Conservation (phyloP, 2,797 vertebrate species). For the Propithecus perrieri region DNA sequence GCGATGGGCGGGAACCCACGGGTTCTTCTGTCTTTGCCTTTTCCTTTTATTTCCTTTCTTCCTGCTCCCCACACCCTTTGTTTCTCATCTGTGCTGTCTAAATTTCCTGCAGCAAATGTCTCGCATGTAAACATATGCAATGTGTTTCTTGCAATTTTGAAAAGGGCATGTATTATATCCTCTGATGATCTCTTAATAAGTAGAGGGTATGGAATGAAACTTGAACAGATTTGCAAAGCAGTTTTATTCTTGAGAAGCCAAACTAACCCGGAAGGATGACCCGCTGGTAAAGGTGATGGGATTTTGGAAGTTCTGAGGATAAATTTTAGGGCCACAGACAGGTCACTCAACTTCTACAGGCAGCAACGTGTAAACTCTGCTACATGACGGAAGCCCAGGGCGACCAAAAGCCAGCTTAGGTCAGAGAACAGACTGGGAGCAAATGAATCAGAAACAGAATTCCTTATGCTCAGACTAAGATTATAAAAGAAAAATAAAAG, state of each 20-base stretch:
- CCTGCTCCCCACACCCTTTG: not conserved
- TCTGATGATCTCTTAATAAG: not conserved
- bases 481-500: not conserved
- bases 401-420: not conserved
- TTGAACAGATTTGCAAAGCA: not conserved
- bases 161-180: not conserved
- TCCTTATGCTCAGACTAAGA: not conserved
- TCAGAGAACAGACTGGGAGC: not conserved
- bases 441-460: not conserved
- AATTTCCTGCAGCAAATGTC: not conserved
- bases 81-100: not conserved
- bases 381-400: accelerated
- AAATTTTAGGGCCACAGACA: not conserved
- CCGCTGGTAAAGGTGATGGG: accelerated
- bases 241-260: not conserved
- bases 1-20: accelerated
- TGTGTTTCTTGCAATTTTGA: not conserved
- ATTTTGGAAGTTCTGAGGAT: not conserved
- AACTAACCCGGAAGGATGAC: not conserved
- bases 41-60: not conserved
- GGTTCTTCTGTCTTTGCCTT: no score
- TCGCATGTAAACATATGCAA: not conserved
- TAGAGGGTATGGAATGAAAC: not conserved
- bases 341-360: accelerated
- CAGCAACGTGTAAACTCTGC: accelerated